These are phyloP conservation scores for Ophion ellenae DNA, from an alignment of 2,888 invertebrate genomes.

Conservation along the genomic window DNA sequence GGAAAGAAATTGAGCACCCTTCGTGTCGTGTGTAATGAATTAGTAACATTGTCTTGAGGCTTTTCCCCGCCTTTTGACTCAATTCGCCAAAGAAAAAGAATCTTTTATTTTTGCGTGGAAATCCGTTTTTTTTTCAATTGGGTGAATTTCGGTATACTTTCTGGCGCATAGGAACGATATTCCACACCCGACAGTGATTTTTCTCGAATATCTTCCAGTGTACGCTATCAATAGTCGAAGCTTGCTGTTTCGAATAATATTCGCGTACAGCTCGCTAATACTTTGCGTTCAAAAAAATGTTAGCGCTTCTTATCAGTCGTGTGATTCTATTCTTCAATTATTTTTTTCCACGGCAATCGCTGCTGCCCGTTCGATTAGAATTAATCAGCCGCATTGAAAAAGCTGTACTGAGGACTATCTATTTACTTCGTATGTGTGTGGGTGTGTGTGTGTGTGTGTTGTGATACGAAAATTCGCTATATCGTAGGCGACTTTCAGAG, in stretches of 20 bases:
- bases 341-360: not conserved
- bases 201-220: not conserved
- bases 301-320: not conserved
- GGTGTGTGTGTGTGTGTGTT: not conserved
- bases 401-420: not conserved
- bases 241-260: not conserved
- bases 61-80: not conserved
- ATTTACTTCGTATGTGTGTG: not conserved
- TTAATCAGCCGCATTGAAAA: slow-evolving; percentile 11
- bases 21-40: slow-evolving; percentile 17
- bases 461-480: not conserved
- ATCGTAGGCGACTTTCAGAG: slow-evolving; percentile 10
- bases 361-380: slow-evolving; percentile 5
- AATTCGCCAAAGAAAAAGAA: not conserved
- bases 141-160: not conserved
- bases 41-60: not conserved
- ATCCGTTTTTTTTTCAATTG: not conserved
- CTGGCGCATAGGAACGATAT: not conserved
- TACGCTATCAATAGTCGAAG: not conserved
- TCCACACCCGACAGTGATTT: not conserved
- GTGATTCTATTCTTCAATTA: not conserved
- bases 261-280: not conserved
- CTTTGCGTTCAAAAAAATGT: not conserved
- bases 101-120: not conserved
- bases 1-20: slow-evolving; percentile 44